Evolutionary conservation across 2,888 invertebrate genomes (phyloP).

Genomic region (Acleris laterana): DNA sequence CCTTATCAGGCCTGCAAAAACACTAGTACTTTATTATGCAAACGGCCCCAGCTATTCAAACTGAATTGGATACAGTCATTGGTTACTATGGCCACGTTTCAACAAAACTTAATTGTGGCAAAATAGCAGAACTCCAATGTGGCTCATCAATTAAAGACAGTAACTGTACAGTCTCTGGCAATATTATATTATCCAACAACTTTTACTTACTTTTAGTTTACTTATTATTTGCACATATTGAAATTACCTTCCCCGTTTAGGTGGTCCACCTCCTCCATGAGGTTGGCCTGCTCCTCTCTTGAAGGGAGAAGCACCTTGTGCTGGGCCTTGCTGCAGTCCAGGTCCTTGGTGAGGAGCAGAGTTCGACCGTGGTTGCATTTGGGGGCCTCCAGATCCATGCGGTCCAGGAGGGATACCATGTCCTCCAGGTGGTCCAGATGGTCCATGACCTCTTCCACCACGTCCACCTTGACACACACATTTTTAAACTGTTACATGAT

Average conservation of each 20-base stretch:
- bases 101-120: too few relatives aligned
- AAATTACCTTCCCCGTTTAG: conserved; percentile 70
- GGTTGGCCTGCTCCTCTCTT: conserved; percentile 70
- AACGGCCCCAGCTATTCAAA: too few relatives aligned
- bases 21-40: too few relatives aligned
- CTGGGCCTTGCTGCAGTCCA: conserved; percentile 42
- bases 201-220: too few relatives aligned
- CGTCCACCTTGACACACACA: conserved; percentile 49
- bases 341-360: conserved; percentile 50
- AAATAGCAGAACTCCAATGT: too few relatives aligned
- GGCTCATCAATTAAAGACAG: too few relatives aligned
- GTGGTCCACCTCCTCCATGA: conserved; percentile 69
- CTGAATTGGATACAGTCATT: too few relatives aligned
- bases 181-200: too few relatives aligned
- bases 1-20: too few relatives aligned
- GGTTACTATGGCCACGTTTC: too few relatives aligned
- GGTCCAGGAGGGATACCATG: conserved; percentile 36
- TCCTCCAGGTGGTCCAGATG: conserved; percentile 42
- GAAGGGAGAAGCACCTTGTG: conserved; percentile 53
- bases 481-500: not conserved
- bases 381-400: conserved; percentile 43
- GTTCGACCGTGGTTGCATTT: conserved; percentile 44
- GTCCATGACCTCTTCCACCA: conserved; percentile 61
- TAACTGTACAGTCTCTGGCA: too few relatives aligned
- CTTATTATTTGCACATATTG: not conserved